Evolutionary conservation across 2,113 vertebrate genomes (phyloP).

Genomic region (Erythrocebus patas): DNA sequence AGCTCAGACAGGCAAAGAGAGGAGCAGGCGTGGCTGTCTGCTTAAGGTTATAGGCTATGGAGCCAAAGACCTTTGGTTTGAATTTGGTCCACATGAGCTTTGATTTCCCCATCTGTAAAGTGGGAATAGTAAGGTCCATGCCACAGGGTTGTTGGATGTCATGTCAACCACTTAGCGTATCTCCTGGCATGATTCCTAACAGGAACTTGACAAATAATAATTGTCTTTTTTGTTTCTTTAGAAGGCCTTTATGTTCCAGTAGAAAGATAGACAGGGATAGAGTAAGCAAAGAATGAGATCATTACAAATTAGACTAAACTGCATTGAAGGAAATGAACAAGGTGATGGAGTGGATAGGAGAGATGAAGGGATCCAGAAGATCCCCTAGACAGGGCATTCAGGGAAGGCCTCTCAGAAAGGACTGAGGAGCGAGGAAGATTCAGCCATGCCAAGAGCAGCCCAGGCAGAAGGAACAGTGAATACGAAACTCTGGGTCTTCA

Average conservation of each 20-base stretch:
- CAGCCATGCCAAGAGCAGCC: neutral
- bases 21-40: accelerated
- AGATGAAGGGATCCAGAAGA: neutral
- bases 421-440: neutral
- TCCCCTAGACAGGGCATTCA: no score
- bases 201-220: neutral
- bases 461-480: neutral
- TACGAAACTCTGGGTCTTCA: neutral
- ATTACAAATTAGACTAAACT: neutral
- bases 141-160: neutral
- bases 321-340: neutral
- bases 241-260: neutral
- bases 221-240: neutral
- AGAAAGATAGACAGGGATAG: neutral
- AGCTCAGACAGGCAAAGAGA: neutral
- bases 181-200: neutral
- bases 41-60: neutral
- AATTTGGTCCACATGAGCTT: neutral
- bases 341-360: no score
- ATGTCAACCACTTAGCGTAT: neutral
- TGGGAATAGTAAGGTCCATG: neutral
- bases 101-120: neutral
- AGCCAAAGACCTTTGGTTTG: neutral
- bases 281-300: neutral
- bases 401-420: neutral